Base-by-base conservation (phyloP, 2,888 invertebrate species). In the Eulithis prunata region DNA sequence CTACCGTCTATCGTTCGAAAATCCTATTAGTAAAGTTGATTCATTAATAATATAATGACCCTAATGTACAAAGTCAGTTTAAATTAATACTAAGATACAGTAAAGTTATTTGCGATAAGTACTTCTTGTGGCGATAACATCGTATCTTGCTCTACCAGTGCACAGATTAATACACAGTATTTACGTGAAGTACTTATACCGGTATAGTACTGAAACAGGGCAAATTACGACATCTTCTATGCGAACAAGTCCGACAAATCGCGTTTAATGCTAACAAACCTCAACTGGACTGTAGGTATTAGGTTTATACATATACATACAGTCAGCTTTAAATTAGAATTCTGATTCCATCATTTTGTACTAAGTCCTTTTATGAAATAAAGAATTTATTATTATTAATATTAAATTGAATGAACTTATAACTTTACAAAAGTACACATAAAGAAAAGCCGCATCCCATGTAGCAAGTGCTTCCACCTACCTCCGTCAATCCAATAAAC, bases 151-250 rank as follows among this genome's bases (percentile, higher is more conserved):
- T 47, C 7, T 46, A 45, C 49, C 49, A 28, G 56, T 45, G 45
- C 28, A 55, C 55, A 43, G 12, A 49, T 28, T 49, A 49, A 8
- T 41, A 10, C 8, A 41, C 41, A 10, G 47, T 7, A 36, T 12
- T 47, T 8, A 36, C 38, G n/a, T 53, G 47, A 21, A 52, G 11
- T 52, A 38, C n/a, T 28, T 43, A 21, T 21, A 53, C 21, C 46
- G 49, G 38, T 55, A 45, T 52, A 55, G 28, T 61, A 45, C 36
- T 54, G 32, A 57, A 57, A 57, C 56, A 13, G 62, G 55, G 28
- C 55, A 51, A 62, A 56, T 78, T 78, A 71, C 78, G 75, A 73
- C 75, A 77, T 75, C 75, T 75, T 71, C 74, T 57, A 21, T 62
- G 62, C 66, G 70, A 75, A 74, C 75, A 74, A 73, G 66, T 71